Base-by-base conservation (phyloP, 2,797 vertebrate species). In the Chromis chromis region DNA sequence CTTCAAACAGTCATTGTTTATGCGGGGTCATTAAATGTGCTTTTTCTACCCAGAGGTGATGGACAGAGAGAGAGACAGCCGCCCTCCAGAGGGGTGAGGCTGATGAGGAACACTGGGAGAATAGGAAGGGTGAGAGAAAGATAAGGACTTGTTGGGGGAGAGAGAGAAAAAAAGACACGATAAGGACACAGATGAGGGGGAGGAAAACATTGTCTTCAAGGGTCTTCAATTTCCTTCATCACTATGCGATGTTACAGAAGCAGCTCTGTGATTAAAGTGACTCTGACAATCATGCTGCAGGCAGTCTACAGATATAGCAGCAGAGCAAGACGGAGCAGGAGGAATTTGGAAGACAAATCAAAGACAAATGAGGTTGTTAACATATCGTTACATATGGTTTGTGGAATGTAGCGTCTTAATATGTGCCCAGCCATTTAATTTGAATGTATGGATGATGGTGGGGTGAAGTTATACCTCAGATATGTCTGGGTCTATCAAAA, bases 301-400 rank as follows among this genome's bases (percentile, higher is more conserved):
- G 91, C 89, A 1, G 16, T 84, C 60, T 64, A 84, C 91, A 86
- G 84, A 93, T 90, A 87, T 91, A 92, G 88, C 82, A 86, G 60
- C 75, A 10, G 24, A 79, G 78, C 59, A 76, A 82, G 63, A 69
- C 56, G 54, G 22, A 46, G 77, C 58, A 46, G 68, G 74, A 76
- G 67, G 65, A 69, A 82, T 79, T 74, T 74, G 59, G 71, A 67
- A 87, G 79, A 74, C 85, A 82, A 85, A 86, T 84, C 77, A 86
- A 80, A 88, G 81, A 78, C 84, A 88, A 87, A 76, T 46, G 48
- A 81, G 48, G 73, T 63, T 60, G 65, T 63, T 63, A 81, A 65
- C 42, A 49, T 54, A 68, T n/a, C 76, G 28, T 25, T 40, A 44
- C 6, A 59, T n/a, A 17, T 59, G 22, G 16, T 36, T 61, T 71